These are phyloP conservation scores for Brachypodius melanocephalos DNA, from an alignment of 2,113 vertebrate species.

Conservation along the genomic window DNA sequence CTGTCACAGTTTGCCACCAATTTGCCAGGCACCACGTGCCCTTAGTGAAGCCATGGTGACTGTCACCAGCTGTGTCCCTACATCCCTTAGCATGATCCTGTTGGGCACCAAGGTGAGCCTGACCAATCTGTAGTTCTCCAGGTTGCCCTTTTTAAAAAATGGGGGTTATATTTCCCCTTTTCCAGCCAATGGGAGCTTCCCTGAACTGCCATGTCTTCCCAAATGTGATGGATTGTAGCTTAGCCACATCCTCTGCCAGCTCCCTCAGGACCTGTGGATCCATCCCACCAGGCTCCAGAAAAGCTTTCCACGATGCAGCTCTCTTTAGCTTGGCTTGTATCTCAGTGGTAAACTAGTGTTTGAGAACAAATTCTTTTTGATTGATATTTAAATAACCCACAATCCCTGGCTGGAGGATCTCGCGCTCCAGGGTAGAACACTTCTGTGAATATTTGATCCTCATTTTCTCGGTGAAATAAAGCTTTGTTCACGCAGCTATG, in stretches of 20 bases:
- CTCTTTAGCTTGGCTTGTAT: not conserved
- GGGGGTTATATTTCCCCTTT: not conserved
- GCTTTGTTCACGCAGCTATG: not conserved
- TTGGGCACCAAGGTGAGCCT: not conserved
- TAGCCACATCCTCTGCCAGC: not conserved
- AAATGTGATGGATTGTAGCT: not conserved
- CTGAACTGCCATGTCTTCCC: not conserved
- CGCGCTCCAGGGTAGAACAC: not conserved
- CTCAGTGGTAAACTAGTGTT: not conserved
- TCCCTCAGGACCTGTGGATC: not conserved
- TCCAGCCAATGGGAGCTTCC: not conserved
- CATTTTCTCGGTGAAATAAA: constrained; percentile 1
- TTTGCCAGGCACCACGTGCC: not conserved
- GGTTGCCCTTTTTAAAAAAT: not conserved
- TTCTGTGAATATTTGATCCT: not conserved
- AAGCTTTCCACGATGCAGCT: not conserved
- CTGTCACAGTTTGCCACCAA: not conserved
- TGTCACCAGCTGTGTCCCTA: not conserved
- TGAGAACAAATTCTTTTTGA: not conserved
- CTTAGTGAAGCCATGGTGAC: not conserved
- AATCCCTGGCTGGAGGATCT: not conserved
- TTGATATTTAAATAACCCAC: not conserved
- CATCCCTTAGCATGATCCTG: not conserved
- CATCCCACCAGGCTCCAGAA: not conserved
- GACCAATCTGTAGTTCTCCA: not conserved